phyloP scores from a whole-genome alignment of 2,888 invertebrate genomes.

The Lasioglossum vierecki region DNA sequence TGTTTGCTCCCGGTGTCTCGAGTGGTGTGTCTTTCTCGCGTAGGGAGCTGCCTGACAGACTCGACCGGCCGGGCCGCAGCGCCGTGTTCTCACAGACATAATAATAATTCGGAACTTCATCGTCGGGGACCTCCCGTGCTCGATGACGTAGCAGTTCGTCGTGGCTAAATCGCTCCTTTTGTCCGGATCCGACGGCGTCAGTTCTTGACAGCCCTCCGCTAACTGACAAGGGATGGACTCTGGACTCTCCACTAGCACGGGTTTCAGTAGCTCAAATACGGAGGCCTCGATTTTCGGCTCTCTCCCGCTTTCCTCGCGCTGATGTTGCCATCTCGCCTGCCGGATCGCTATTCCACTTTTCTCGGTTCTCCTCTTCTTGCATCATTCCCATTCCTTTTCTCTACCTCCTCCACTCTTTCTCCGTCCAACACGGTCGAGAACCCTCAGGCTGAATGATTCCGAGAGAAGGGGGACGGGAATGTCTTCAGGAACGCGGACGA shows the following conservation, averaged over 20 bases:
- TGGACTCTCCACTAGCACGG: slow-evolving; percentile 41
- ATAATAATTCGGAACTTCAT: slow-evolving; percentile 77
- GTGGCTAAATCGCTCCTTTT: slow-evolving; percentile 77
- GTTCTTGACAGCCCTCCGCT: slow-evolving; percentile 70
- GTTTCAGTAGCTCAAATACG: slow-evolving; percentile 75
- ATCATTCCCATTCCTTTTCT: background rate
- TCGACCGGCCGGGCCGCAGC: background rate
- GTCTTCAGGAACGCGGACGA: slow-evolving; percentile 2
- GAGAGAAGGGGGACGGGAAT: background rate
- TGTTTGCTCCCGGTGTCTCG: slow-evolving; percentile 63
- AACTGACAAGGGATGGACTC: slow-evolving; percentile 72
- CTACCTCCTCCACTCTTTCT: background rate
- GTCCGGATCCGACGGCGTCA: slow-evolving; percentile 69
- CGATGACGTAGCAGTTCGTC: slow-evolving; percentile 77
- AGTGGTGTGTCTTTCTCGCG: slow-evolving; percentile 68
- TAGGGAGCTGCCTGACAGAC: slow-evolving; percentile 51
- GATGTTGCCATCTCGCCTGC: slow-evolving; percentile 3
- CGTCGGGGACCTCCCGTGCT: slow-evolving; percentile 79
- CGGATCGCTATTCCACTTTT: slow-evolving; percentile 20
- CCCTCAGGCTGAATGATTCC: background rate
- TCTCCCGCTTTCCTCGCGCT: slow-evolving; percentile 7
- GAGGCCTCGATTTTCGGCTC: slow-evolving; percentile 22
- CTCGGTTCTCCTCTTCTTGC: background rate
- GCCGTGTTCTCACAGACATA: slow-evolving; percentile 65
- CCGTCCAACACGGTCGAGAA: slow-evolving; percentile 34